Percentiles rank a stretch among this genome's conserved stretches.
Evolutionary conservation across 2,797 vertebrate genomes (phyloP).

Genomic region (Coreius guichenoti): DNA sequence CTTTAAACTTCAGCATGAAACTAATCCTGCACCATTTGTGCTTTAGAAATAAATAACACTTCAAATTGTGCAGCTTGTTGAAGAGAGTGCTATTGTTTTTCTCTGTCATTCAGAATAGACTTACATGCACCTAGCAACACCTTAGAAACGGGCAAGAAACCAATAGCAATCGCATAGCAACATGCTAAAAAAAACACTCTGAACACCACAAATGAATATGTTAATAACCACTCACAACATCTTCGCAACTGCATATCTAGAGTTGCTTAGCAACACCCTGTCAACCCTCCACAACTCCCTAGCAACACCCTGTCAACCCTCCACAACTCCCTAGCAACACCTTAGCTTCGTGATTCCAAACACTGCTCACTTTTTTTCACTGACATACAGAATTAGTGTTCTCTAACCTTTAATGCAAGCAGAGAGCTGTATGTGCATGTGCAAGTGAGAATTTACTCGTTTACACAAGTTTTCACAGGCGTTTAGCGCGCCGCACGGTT

Average conservation of each 20-base stretch:
- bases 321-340: not conserved
- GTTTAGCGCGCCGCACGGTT: not conserved
- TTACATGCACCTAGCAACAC: not conserved
- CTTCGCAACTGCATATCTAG: not conserved
- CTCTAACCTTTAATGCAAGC: not conserved
- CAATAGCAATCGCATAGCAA: not conserved
- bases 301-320: not conserved
- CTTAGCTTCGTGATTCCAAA: not conserved
- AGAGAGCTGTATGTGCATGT: not conserved
- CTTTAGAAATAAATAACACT: not conserved
- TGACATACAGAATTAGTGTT: not conserved
- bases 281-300: not conserved
- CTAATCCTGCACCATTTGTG: not conserved
- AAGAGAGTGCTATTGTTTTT: not conserved
- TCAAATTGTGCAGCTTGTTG: not conserved
- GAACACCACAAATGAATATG: not conserved
- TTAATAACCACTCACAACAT: not conserved
- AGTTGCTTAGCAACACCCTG: not conserved
- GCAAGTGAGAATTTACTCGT: not conserved
- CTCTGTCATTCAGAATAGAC: not conserved
- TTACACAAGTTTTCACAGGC: not conserved
- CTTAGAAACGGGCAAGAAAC: not conserved
- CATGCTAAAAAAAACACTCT: not conserved
- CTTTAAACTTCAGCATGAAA: slow-evolving; percentile 3
- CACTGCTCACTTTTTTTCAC: not conserved